These are phyloP conservation scores for Cerastoderma edule DNA, from an alignment of 2,888 invertebrate species.

Conservation along the genomic window DNA sequence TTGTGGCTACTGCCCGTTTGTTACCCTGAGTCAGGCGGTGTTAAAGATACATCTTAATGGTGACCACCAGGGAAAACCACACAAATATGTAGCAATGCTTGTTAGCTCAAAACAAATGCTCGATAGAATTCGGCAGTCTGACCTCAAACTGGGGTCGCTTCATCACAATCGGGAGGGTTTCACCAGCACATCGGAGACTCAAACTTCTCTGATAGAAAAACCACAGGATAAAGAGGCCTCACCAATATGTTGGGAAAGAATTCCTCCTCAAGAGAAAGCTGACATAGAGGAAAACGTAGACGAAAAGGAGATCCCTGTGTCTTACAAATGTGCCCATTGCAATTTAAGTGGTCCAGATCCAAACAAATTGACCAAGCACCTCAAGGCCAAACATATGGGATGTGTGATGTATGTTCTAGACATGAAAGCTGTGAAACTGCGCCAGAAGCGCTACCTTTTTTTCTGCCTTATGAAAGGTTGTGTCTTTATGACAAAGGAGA, in stretches of 20 bases:
- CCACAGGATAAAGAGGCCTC: neutral
- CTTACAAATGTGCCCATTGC: slow-evolving; percentile 75
- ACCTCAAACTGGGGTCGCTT: slow-evolving; percentile 23
- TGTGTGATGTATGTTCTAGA: slow-evolving; percentile 67
- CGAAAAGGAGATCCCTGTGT: slow-evolving; percentile 59
- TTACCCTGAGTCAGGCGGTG: slow-evolving; percentile 71
- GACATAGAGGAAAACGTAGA: slow-evolving; percentile 53
- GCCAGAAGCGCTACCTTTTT: slow-evolving; percentile 67
- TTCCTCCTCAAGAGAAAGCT: neutral
- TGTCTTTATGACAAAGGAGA: slow-evolving; percentile 68
- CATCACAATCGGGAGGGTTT: neutral
- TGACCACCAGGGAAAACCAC: slow-evolving; percentile 69
- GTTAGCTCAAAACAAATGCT: slow-evolving; percentile 64
- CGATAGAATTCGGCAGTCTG: slow-evolving; percentile 60
- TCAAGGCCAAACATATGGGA: slow-evolving; percentile 59
- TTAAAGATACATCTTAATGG: slow-evolving; percentile 73
- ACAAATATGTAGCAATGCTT: slow-evolving; percentile 73
- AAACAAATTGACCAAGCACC: slow-evolving; percentile 64
- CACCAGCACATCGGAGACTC: neutral
- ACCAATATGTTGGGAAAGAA: neutral
- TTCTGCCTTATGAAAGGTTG: slow-evolving; percentile 73
- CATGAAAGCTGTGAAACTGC: slow-evolving; percentile 66
- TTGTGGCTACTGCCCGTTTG: slow-evolving; percentile 76
- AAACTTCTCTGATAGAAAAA: no score
- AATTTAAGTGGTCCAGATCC: slow-evolving; percentile 58